Evolutionary conservation across 1,140 invertebrate genomes (phyloP).

Genomic region (Drosophila setifemur): DNA sequence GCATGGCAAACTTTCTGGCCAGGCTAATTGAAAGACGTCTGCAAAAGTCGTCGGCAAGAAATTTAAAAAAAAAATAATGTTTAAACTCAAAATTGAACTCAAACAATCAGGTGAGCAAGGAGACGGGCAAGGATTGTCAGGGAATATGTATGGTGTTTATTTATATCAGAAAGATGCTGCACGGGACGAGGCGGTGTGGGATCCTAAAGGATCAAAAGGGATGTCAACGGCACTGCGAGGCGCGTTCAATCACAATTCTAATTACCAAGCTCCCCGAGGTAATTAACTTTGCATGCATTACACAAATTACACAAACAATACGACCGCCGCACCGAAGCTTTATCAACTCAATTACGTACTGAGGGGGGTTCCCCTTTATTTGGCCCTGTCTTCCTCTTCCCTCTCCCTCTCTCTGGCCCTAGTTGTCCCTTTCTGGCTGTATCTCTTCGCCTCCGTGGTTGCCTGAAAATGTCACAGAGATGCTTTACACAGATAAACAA

Average conservation of each 20-base stretch:
- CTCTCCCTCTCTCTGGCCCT: background rate
- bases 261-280: conserved; percentile 74
- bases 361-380: conserved; percentile 6
- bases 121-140: conserved; percentile 7
- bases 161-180: conserved; percentile 18
- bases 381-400: background rate
- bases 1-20: conserved; percentile 28
- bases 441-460: conserved; percentile 2
- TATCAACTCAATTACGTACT: conserved; percentile 73
- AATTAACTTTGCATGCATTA: conserved; percentile 80
- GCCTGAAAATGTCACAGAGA: conserved; percentile 46
- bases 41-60: conserved; percentile 39
- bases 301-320: conserved; percentile 69
- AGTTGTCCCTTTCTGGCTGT: background rate
- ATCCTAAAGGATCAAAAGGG: background rate
- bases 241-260: conserved; percentile 78
- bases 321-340: conserved; percentile 41
- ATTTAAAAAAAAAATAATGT: conserved; percentile 18
- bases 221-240: conserved; percentile 33
- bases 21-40: conserved; percentile 67
- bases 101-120: conserved; percentile 25
- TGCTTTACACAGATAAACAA: conserved; percentile 75
- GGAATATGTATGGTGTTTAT: conserved; percentile 37
- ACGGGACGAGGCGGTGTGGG: background rate
- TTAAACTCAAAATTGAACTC: conserved; percentile 4